Evolutionary conservation across 2,888 invertebrate species (phyloP), one percentile per base, ranked within the genome.

Genomic region (Fabriciana adippe): DNA sequence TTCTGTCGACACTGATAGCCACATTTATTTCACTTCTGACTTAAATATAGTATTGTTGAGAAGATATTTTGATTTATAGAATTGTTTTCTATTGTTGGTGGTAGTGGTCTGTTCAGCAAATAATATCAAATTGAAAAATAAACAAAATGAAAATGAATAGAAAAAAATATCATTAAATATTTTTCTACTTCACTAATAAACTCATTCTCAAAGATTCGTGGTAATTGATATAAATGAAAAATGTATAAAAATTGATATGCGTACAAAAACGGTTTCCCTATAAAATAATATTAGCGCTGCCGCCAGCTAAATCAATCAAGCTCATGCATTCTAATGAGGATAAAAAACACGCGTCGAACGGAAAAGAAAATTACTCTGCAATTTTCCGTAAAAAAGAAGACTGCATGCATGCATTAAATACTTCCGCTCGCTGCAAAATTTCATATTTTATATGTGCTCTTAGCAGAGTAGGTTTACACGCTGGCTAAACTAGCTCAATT

Each of bases 1-100:
- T 90, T 86, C 85, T 80, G 78, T 80, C 80, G 78, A 79, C 77
- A 75, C 73, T 79, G 81, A 78, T 78, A 75, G 75, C 75, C 76
- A 76, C 80, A 77, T 82, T 82, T 83, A 80, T 83, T 80, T 80
- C 76, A 76, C 74, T 81, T 78, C 60, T 55, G 67, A 67, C 71
- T 59, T 69, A 73, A 75, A 69, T 66, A 71, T 61, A 62, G 68
- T 65, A 59, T 64, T 68, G 63, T 66, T 70, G 54, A 62, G 55
- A 11, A 21, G 51, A 56, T 47, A 14, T 54, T 57, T 48, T 31
- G 62, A 45, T 63, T 55, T 55, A 55, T 61, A 14, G 31, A 18
- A 26, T 13, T 50, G 51, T 61, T 53, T 61, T 61, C 50, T 61
- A 35, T 31, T 16, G 51, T 51, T 61, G 2, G 51, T 41, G 35